Conservation (phyloP, 1,140 invertebrate species). For the Rhyzopertha dominica region DNA sequence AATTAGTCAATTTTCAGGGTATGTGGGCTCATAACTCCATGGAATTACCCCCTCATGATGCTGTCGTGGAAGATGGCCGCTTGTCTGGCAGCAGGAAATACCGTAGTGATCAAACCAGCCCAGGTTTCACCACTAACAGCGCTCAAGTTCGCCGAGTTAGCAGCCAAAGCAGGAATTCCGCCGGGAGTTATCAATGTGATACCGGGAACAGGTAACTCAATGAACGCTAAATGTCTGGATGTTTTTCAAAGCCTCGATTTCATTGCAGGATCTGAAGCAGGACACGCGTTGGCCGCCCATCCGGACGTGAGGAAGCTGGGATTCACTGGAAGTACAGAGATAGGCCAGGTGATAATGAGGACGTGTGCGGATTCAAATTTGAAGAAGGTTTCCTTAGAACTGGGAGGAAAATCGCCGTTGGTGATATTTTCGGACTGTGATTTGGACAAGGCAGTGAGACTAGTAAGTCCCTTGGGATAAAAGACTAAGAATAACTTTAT, state of each 20-base stretch:
- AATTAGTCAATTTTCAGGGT: constrained; percentile 54
- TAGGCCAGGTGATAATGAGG: constrained; percentile 84
- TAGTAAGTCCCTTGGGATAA: constrained; percentile 60
- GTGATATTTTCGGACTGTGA: constrained; percentile 93
- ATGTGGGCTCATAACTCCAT: constrained; percentile 91
- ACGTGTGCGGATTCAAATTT: constrained; percentile 84
- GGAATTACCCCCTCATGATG: constrained; percentile 98
- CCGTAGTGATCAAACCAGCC: constrained; percentile 90
- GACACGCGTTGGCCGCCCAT: constrained; percentile 83
- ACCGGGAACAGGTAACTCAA: constrained; percentile 64
- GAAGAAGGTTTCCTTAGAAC: constrained; percentile 88
- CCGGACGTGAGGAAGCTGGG: constrained; percentile 81
- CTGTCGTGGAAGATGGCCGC: constrained; percentile 98
- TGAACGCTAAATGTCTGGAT: constrained; percentile 1
- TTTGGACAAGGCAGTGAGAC: constrained; percentile 83
- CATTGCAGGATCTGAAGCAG: constrained; percentile 58
- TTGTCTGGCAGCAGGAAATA: constrained; percentile 90
- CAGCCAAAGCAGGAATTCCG: constrained; percentile 82
- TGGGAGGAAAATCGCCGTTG: constrained; percentile 93
- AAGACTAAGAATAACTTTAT: no score
- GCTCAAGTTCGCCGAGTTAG: constrained; percentile 88
- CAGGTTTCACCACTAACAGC: constrained; percentile 89
- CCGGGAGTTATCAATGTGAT: constrained; percentile 93
- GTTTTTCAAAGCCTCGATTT: constrained; percentile 5
- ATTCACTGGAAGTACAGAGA: constrained; percentile 89